Percentiles rank a stretch among this genome's conserved stretches.
Conservation (phyloP, 2,113 vertebrate genomes). For the Osmerus eperlanus region DNA sequence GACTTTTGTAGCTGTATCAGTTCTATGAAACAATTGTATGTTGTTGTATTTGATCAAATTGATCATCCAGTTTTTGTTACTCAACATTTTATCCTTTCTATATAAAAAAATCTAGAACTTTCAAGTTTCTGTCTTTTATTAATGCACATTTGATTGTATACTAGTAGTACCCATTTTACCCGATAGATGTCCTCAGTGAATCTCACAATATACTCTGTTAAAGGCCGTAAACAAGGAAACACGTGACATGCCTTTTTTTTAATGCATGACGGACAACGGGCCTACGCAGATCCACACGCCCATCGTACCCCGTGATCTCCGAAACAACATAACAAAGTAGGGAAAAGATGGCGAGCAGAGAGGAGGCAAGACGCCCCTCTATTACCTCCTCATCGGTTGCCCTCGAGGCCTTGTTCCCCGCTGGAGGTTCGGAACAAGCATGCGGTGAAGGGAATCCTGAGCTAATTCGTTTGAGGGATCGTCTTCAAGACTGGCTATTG, state of each 20-base stretch:
- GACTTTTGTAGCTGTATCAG: constrained; percentile 5
- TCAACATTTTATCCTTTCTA: constrained; percentile 21
- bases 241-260: constrained; percentile 55
- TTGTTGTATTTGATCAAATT: constrained; percentile 47
- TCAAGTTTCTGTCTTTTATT: not conserved
- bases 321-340: constrained; percentile 66
- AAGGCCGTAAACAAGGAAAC: constrained; percentile 65
- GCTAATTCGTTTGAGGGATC: constrained; percentile 71
- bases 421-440: constrained; percentile 50
- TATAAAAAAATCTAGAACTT: constrained; percentile 29
- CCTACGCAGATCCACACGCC: constrained; percentile 30
- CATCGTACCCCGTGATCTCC: constrained; percentile 64
- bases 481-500: constrained; percentile 77
- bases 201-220: not conserved
- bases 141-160: not conserved
- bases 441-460: constrained; percentile 54
- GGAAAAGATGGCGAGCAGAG: constrained; percentile 74
- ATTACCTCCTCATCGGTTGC: constrained; percentile 57
- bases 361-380: constrained; percentile 66
- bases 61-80: constrained; percentile 39
- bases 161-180: not conserved
- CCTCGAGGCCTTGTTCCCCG: constrained; percentile 72
- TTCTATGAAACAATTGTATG: constrained; percentile 2
- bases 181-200: not conserved
- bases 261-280: constrained; percentile 24